Evolutionary conservation across 2,797 vertebrate species (phyloP).

Genomic region (Chelidonichthys spinosus): DNA sequence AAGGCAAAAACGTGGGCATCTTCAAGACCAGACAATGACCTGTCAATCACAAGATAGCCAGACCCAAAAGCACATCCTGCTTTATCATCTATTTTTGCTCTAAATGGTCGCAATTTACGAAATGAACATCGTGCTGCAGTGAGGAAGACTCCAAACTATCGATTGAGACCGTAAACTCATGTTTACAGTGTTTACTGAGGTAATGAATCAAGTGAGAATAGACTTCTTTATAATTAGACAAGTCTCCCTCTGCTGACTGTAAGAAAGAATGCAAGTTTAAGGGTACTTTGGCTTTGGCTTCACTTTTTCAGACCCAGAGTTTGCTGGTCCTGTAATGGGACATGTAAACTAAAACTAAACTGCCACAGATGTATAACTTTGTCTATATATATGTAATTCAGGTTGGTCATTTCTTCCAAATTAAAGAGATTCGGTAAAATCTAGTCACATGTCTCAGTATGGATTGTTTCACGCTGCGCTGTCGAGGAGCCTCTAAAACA

Average conservation of each 20-base stretch:
- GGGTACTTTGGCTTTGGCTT: background rate
- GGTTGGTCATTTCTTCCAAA: slow-evolving; percentile 41
- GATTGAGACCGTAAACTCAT: too few relatives aligned
- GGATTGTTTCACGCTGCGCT: slow-evolving; percentile 24
- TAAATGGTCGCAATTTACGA: too few relatives aligned
- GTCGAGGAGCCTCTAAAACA: slow-evolving; percentile 5
- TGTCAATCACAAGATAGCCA: too few relatives aligned
- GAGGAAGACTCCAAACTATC: too few relatives aligned
- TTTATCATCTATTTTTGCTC: too few relatives aligned
- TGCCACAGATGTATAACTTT: slow-evolving; percentile 19
- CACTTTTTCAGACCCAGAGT: background rate
- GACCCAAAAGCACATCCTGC: too few relatives aligned
- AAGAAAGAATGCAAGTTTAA: background rate
- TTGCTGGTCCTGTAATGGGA: background rate
- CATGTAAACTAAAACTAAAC: background rate
- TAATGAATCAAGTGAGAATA: background rate
- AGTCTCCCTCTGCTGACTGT: background rate
- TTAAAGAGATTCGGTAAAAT: slow-evolving; percentile 23
- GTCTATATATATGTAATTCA: slow-evolving; percentile 19
- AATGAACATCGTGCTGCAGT: too few relatives aligned
- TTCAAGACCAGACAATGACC: too few relatives aligned
- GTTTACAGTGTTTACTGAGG: too few relatives aligned
- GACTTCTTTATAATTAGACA: background rate
- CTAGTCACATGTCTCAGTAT: slow-evolving; percentile 11
- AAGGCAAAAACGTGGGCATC: too few relatives aligned